Evolutionary conservation across 1,140 invertebrate species (phyloP).

Genomic region (Dreissena polymorpha): DNA sequence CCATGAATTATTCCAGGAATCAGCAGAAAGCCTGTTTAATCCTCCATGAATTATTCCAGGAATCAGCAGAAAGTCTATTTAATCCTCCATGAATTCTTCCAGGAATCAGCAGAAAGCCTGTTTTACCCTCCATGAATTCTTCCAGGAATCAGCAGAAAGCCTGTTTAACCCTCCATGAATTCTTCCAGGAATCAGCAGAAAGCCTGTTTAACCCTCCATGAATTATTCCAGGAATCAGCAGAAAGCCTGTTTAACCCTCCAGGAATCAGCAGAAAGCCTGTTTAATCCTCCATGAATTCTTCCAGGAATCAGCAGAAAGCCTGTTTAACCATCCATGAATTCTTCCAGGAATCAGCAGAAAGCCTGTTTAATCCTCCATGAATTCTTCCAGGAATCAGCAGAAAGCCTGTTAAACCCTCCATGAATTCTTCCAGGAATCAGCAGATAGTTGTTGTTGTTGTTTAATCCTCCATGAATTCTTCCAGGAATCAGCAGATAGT

Average conservation of each 20-base stretch:
- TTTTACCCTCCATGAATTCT: neutral
- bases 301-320: constrained; percentile 71
- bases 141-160: constrained; percentile 71
- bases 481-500: constrained; percentile 65
- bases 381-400: constrained; percentile 67
- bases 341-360: constrained; percentile 68
- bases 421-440: constrained; percentile 64
- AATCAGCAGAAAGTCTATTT: constrained; percentile 61
- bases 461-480: constrained; percentile 1
- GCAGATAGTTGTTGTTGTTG: constrained; percentile 57
- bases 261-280: too few relatives aligned
- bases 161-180: neutral
- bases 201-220: constrained; percentile 41
- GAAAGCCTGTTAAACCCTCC: constrained; percentile 46
- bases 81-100: constrained; percentile 17
- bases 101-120: constrained; percentile 71
- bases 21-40: constrained; percentile 58
- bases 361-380: constrained; percentile 42
- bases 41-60: constrained; percentile 55
- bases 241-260: too few relatives aligned
- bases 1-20: constrained; percentile 63
- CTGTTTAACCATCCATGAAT: neutral
- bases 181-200: constrained; percentile 68
- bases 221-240: constrained; percentile 67
- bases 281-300: constrained; percentile 1